Base-by-base conservation (phyloP, 2,797 vertebrate species). In the Gymnocypris eckloni region DNA sequence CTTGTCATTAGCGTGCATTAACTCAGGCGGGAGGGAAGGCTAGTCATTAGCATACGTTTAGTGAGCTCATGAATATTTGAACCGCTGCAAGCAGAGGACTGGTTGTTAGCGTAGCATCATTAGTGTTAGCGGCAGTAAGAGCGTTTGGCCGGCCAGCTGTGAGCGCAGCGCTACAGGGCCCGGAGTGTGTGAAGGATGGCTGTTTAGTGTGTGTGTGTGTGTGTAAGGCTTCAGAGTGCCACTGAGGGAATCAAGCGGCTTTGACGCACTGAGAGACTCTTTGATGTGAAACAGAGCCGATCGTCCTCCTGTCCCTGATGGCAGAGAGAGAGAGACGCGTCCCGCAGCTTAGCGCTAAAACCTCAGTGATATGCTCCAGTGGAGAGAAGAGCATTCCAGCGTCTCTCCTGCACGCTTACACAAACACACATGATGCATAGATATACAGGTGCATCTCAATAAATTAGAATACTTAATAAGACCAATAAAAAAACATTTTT, bases 221-320 rank as follows among this genome's bases (percentile, higher is more conserved):
- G 22, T 18, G 76, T 33, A 18, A 12, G 3, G 33, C 15, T 37
- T 37, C 15, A 37, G 64, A 67, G 50, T 54, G 50, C 16, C 6
- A 37, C 64, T 39, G 75, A 86, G 52, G 50, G 82, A 61, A 37
- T 41, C 39, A 48, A 50, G 83, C 81, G 56, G 75, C 69, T 67
- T 50, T 10, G 61, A 64, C 61, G 79, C 83, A 87, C 75, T 72
- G 82, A 81, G 83, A 59, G 54, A 76, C 72, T 81, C 45, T 88
- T 75, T 85, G 87, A 71, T 86, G 85, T 87, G 85, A 85, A 87
- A 79, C 75, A 28, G 56, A 84, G 67, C 52, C 50, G 59, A 88
- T 87, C 75, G 76, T 83, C 69, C 39, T 61, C 48, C 6, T 13
- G 69, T 79, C 83, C 77, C 80, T 41, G 73, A 75, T 71, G 86